Base-by-base conservation (phyloP, 2,113 vertebrate species). In the Pedionomus torquatus region DNA sequence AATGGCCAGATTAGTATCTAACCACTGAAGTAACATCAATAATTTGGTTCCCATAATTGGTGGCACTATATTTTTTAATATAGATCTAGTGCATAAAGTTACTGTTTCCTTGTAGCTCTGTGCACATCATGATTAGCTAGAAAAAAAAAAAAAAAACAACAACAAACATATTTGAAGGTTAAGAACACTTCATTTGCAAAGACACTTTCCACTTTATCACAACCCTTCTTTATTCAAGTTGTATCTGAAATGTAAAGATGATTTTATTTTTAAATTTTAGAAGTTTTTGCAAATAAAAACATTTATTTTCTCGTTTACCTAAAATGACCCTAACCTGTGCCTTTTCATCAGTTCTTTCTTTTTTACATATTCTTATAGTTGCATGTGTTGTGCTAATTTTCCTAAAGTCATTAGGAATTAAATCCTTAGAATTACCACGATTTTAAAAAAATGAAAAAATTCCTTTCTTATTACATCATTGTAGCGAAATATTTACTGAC, bases 11-110 rank as follows among this genome's bases (percentile, higher is more conserved):
- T 57, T 80, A 52, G 64, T 75, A 93, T 70, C 89, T 57, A 72
- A 90, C 13, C 74, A 90, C 74, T 41, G 69, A 97, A 93, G 54
- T 28, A 87, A 51, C n/a, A 95, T 49, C 43, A 85, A 87, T 60
- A 83, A 52, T 85, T 91, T 95, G 61, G 6, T 64, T 82, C 91
- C 74, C 24, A 51, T 87, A 84, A 81, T 9, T 60, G 4, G 5
- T 64, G 21, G 6, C 10, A 30, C 28, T 76, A 9, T 83, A 52
- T 49, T 43, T 93, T 94, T 61, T 55, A 85, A 92, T 96, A 87
- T 51, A 97, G 48, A 33, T 83, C 71, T 52, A 61, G 49, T 43
- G 4, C 46, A 77, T 70, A 60, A 88, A 93, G 24, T 9, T 76
- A n/a, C 10, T 77, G 37, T 69, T 86, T 94, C 23, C 13, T 52